These are phyloP conservation scores for Picathartes gymnocephalus DNA, from an alignment of 2,113 vertebrate genomes.

Conservation along the genomic window DNA sequence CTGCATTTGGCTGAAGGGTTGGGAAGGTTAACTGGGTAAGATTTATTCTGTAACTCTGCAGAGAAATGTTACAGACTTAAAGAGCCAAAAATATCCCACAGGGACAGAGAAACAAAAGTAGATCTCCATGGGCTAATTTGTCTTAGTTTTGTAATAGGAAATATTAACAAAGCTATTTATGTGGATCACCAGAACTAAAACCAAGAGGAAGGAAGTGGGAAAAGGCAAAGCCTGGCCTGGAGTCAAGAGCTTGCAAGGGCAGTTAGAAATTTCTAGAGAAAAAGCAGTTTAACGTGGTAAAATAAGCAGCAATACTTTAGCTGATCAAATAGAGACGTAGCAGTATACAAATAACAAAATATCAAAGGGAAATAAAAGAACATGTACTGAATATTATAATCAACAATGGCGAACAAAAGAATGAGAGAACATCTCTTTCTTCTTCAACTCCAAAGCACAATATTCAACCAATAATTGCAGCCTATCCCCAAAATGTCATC, in stretches of 20 bases:
- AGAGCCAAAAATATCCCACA: not conserved
- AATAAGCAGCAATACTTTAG: not conserved
- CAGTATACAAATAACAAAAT: not conserved
- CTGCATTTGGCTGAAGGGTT: not conserved
- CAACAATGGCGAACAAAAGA: not conserved
- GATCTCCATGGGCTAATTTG: not conserved
- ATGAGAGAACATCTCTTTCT: not conserved
- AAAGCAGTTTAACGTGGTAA: not conserved
- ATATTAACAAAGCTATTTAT: not conserved
- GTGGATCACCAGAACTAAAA: not conserved
- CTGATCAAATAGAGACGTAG: not conserved
- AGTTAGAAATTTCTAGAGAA: not conserved
- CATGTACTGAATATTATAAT: not conserved
- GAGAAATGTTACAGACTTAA: not conserved
- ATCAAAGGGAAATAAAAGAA: not conserved
- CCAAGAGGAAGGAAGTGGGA: not conserved
- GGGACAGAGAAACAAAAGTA: not conserved
- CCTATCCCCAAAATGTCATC: not conserved
- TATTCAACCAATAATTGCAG: not conserved
- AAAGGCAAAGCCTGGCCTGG: not conserved
- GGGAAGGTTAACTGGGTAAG: not conserved
- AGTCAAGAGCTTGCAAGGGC: not conserved
- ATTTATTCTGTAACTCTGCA: not conserved
- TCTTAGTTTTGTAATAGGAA: not conserved
- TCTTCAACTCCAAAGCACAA: not conserved